These are phyloP conservation scores for Heliocidaris erythrogramma DNA, from an alignment of 35 echinoderm and acorn worm species.

Conservation along the genomic window DNA sequence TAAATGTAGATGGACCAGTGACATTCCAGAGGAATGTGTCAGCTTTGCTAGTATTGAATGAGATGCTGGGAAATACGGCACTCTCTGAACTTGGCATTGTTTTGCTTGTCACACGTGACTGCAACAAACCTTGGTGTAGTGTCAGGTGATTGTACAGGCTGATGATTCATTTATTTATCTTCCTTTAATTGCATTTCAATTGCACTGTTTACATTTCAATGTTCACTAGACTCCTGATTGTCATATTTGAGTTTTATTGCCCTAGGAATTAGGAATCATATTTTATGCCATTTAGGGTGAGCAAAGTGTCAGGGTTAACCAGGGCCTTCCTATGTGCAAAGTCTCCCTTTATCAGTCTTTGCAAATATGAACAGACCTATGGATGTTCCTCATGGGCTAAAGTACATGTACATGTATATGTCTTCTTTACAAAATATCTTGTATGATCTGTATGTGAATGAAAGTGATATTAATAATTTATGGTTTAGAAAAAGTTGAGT, in stretches of 20 bases:
- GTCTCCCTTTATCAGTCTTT: background rate
- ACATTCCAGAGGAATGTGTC: background rate
- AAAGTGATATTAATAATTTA: too few relatives aligned
- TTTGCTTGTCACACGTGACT: background rate
- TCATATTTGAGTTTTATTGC: background rate
- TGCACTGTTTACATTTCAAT: background rate
- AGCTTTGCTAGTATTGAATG: background rate
- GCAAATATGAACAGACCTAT: background rate
- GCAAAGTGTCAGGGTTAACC: background rate
- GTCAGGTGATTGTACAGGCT: background rate
- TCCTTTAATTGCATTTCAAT: background rate
- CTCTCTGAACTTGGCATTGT: background rate
- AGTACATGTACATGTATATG: background rate
- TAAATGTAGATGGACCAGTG: background rate
- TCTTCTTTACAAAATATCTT: background rate
- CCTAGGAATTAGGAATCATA: background rate
- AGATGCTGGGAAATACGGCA: background rate
- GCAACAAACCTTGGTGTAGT: background rate
- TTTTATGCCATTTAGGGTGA: background rate
- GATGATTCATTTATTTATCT: constrained; percentile 7
- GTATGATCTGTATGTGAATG: too few relatives aligned
- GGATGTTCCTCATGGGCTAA: background rate
- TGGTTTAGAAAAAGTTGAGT: too few relatives aligned
- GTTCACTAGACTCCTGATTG: background rate
- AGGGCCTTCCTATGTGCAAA: background rate